These are phyloP conservation scores for Zoanthus gigantus DNA, from an alignment of 92 coral and sea anemone genomes.

Conservation along the genomic window DNA sequence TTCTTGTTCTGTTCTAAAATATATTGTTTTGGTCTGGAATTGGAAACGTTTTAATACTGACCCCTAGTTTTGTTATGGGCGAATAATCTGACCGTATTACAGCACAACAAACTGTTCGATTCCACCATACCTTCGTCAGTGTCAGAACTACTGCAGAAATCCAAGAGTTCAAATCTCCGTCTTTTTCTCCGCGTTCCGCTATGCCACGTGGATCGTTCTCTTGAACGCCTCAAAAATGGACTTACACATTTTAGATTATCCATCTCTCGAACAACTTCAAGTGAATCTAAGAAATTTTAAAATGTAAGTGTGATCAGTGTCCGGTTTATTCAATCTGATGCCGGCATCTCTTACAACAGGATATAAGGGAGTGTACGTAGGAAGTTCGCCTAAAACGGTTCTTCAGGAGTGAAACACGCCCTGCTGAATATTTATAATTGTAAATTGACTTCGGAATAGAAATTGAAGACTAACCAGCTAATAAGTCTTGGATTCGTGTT, in stretches of 20 bases:
- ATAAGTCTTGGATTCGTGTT: too few relatives aligned
- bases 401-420: constrained; percentile 1
- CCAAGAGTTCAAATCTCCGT: background rate
- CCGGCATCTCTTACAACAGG: background rate
- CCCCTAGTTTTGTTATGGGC: background rate
- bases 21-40: too few relatives aligned
- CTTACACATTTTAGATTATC: constrained; percentile 40
- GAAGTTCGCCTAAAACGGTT: constrained; percentile 20
- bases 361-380: background rate
- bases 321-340: constrained; percentile 23
- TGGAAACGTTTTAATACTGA: background rate
- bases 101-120: background rate
- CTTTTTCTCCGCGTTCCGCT: constrained; percentile 30
- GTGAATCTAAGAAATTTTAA: background rate
- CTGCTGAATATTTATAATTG: background rate
- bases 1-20: too few relatives aligned
- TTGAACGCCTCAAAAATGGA: constrained; percentile 33
- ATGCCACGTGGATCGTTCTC: constrained; percentile 40
- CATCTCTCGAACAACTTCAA: constrained; percentile 19
- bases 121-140: constrained; percentile 26
- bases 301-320: background rate
- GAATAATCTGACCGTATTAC: background rate
- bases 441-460: background rate
- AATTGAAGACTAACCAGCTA: background rate
- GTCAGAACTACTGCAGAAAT: constrained; percentile 15